Evolutionary conservation across 1,140 invertebrate species (phyloP).

Genomic region (Anoplophora glabripennis): DNA sequence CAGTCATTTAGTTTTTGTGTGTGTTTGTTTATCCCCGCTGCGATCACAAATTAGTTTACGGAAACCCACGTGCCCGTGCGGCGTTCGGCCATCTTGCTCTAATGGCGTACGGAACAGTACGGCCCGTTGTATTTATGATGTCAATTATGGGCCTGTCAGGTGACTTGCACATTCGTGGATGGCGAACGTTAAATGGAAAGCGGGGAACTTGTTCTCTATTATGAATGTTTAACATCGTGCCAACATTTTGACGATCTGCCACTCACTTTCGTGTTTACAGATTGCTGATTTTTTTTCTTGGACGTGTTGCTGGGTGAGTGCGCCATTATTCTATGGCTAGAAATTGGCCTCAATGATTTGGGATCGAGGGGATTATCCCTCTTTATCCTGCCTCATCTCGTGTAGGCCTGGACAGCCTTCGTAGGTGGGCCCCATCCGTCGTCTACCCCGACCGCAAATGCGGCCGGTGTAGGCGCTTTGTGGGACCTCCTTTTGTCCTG

Average conservation of each 20-base stretch:
- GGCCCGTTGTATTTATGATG: not conserved
- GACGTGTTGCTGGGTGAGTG: not conserved
- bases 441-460: too few species aligned
- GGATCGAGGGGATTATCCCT: too few species aligned
- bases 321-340: too few species aligned
- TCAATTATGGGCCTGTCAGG: not conserved
- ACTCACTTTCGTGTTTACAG: constrained; percentile 2
- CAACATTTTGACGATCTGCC: not conserved
- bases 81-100: constrained; percentile 1
- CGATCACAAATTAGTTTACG: constrained; percentile 64
- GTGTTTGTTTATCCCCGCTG: constrained; percentile 63
- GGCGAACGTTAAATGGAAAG: not conserved
- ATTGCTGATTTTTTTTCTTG: constrained; percentile 3
- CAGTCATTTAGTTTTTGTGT: constrained; percentile 58
- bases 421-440: too few species aligned
- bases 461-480: too few species aligned
- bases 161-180: constrained; percentile 4
- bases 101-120: constrained; percentile 1
- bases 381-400: too few species aligned
- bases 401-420: too few species aligned
- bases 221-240: constrained; percentile 11
- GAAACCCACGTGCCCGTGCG: constrained; percentile 37
- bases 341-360: too few species aligned
- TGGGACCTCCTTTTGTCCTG: too few species aligned
- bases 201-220: not conserved